Evolutionary conservation across 1,140 invertebrate genomes (phyloP), one percentile per base, ranked within the genome.

Genomic region (Ptiloglossa arizonensis): DNA sequence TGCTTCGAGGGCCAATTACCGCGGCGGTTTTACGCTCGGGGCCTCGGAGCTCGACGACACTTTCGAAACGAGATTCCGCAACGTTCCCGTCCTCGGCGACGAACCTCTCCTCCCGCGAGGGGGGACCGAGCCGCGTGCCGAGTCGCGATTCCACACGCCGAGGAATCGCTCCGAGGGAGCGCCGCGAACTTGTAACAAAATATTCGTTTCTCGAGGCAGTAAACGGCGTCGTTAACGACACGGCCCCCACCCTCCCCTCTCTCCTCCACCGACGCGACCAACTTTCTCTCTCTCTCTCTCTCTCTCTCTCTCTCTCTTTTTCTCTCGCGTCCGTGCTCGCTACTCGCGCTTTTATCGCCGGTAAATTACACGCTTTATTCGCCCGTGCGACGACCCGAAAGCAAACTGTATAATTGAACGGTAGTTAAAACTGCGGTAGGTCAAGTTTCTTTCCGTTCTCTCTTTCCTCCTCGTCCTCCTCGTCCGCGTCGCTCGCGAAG

Each of bases 341-440:
- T 76, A 72, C 80, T 83, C 54, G 80, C 72, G 81, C 83, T 89
- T 92, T 92, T 91, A 92, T 91, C 90, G 83, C 87, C 89, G 87
- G 91, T 92, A 91, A 92, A 92, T 92, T 90, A 91, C 88, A 82
- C 80, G 85, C 74, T 92, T 92, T 91, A 91, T 92, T 90, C 86
- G 86, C 41, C 86, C 85, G 77, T 69, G 79, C 83, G 85, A 88
- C 81, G 83, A 87, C 71, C 82, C 79, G 71, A 89, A 88, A 89
- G 76, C 80, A 86, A 89, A 90, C 83, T 88, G 70, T 88, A 89
- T 90, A 88, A 91, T 90, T 90, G 86, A 87, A 89, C 83, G 80
- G 80, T 86, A 81, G 81, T 88, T 86, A 85, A 88, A 87, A 80
- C 88, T 90, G 88, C 87, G 88, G 90, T 90, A 90, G 89, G 89